Percentiles rank a stretch among this genome's conserved stretches.
Evolutionary conservation across 2,888 invertebrate species (phyloP).

Genomic region (Calliopum simillimum): DNA sequence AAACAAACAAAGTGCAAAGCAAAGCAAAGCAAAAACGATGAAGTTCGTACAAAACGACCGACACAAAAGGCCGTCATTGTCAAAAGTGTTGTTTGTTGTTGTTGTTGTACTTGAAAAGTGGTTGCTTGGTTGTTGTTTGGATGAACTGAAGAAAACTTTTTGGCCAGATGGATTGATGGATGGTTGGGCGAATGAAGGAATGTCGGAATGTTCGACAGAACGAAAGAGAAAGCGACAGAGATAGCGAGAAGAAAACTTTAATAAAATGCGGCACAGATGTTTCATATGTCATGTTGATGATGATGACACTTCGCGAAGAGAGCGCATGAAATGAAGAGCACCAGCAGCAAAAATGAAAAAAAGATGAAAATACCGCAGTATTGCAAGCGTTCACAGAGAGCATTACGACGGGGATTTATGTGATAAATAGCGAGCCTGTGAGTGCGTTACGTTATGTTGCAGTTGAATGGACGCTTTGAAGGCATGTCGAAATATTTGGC

Average conservation of each 20-base stretch:
- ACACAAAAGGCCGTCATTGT: slow-evolving; percentile 1
- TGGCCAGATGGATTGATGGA: too few species aligned
- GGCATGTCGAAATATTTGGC: too few species aligned
- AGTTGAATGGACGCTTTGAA: too few species aligned
- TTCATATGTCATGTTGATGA: not conserved
- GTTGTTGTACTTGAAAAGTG: slow-evolving; percentile 4
- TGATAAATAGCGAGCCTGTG: too few species aligned
- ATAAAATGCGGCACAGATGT: slow-evolving; percentile 28
- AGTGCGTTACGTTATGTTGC: too few species aligned
- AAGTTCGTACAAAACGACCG: not conserved
- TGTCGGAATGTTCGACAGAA: not conserved
- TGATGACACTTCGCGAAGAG: not conserved
- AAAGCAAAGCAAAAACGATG: not conserved
- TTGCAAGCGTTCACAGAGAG: not conserved
- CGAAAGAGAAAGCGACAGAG: not conserved
- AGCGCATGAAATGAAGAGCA: not conserved
- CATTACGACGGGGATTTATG: not conserved
- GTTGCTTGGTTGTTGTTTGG: not conserved
- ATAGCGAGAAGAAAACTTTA: slow-evolving; percentile 1
- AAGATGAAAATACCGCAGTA: slow-evolving; percentile 17
- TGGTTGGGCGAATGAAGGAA: too few species aligned
- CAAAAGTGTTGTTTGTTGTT: not conserved
- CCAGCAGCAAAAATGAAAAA: not conserved
- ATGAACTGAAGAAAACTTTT: too few species aligned
- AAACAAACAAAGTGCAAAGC: not conserved